phyloP scores from a whole-genome alignment of 2,797 vertebrate species.

The Enteromius unitaeniatus region DNA sequence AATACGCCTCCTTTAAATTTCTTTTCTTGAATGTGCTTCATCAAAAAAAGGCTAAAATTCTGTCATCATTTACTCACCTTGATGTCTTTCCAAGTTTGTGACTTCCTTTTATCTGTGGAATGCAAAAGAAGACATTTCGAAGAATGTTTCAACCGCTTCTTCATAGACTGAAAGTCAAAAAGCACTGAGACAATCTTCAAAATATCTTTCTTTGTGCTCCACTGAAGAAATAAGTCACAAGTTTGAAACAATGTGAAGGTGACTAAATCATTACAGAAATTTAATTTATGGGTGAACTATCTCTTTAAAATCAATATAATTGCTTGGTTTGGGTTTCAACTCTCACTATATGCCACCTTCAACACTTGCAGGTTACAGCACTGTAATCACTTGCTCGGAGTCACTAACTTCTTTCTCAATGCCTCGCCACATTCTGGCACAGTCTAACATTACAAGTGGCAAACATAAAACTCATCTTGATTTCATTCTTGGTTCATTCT shows the following conservation, averaged over 20 bases:
- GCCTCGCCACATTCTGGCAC: conserved; percentile 15
- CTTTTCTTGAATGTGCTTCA: neutral
- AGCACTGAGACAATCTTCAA: neutral
- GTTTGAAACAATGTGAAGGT: neutral
- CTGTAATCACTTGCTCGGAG: conserved; percentile 51
- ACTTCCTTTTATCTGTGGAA: neutral
- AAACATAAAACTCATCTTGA: conserved; percentile 32
- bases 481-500: conserved; percentile 41
- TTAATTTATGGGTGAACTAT: neutral
- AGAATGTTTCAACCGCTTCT: neutral
- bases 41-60: neutral
- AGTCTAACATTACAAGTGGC: conserved; percentile 24
- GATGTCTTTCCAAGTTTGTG: neutral
- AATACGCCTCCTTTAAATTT: conserved; percentile 10
- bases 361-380: conserved; percentile 49
- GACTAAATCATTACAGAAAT: neutral
- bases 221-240: neutral
- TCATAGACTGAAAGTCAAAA: neutral
- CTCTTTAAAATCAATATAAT: conserved; percentile 31
- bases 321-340: conserved; percentile 21
- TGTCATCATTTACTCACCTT: neutral
- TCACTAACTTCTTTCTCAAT: conserved; percentile 35
- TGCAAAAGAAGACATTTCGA: neutral
- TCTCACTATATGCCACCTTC: conserved; percentile 12
- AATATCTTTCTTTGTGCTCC: neutral